Conservation (phyloP, 1,140 invertebrate species). For the Philotrypesis tridentata region DNA sequence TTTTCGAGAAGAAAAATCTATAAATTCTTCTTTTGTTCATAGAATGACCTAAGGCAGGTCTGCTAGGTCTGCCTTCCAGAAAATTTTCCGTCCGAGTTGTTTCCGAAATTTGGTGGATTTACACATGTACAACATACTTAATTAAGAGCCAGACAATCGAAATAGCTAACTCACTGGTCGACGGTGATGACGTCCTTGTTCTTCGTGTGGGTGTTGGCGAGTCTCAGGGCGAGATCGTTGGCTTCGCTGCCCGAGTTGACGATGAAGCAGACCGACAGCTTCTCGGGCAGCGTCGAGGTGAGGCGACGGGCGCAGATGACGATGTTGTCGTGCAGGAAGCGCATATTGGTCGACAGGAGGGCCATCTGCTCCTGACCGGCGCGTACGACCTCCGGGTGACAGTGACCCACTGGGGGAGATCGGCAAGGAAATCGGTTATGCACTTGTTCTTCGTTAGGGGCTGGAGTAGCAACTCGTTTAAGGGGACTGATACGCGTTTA, state of each 20-base stretch:
- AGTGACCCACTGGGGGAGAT: conserved; percentile 90
- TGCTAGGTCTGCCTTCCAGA: too few species aligned
- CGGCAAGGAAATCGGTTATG: not conserved
- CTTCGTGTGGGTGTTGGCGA: conserved; percentile 92
- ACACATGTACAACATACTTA: too few species aligned
- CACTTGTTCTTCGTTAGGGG: not conserved
- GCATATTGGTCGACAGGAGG: conserved; percentile 92
- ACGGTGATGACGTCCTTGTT: conserved; percentile 92
- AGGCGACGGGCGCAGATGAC: conserved; percentile 92
- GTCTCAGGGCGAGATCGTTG: conserved; percentile 95
- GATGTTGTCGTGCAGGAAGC: conserved; percentile 96
- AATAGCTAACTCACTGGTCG: conserved; percentile 90
- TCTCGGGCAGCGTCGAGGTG: conserved; percentile 85
- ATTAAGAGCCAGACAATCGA: too few species aligned
- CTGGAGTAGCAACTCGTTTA: too few species aligned
- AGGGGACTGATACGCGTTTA: too few species aligned
- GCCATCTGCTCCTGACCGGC: conserved; percentile 92
- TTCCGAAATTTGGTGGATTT: too few species aligned
- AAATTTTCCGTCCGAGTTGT: too few species aligned
- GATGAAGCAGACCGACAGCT: conserved; percentile 94
- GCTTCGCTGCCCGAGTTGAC: conserved; percentile 99
- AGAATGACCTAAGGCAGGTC: too few species aligned
- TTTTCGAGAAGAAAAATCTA: too few species aligned
- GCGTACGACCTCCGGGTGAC: conserved; percentile 93
- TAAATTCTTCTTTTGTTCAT: too few species aligned